Evolutionary conservation across 2,797 vertebrate genomes (phyloP), one percentile per base, ranked within the genome.

Genomic region (Gallinago solitaria): DNA sequence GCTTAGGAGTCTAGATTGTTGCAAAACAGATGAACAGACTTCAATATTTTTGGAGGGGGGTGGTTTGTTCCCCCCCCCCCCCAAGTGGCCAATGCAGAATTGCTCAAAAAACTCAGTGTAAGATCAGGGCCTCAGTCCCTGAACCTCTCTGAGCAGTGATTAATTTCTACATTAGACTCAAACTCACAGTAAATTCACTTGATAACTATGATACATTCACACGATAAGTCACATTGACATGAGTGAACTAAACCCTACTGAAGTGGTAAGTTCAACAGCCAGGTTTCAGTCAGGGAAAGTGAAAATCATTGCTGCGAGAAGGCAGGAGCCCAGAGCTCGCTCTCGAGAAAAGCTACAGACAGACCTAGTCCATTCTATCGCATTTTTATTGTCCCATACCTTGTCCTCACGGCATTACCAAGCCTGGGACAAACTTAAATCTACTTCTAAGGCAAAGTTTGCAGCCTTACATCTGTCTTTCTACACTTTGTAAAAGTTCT

Each of bases 221-320:
- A 32, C 10, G 71, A 11, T 3, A 80, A 86, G 39, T 67, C 43
- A 56, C 59, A 43, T 0, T 74, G 87, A 79, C 56, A 32, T 0
- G 3, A 45, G 56, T 47, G 48, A 88, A 93, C 84, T 71, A 83
- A 95, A 78, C 27, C 57, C 65, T 56, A 48, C 60, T 50, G 76
- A 68, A 61, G 14, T 14, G 51, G 16, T 12, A 59, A 92, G 74
- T 76, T 75, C 81, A 76, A 79, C n/a, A 82, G 60, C 50, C 35
- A 74, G 53, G 64, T 87, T 91, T 87, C 70, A 67, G 51, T 19
- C 68, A 74, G 6, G 32, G n/a, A 68, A 92, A 88, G 76, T 18
- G 27, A 90, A 86, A 95, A 91, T 68, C 68, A 39, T 54, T 80
- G 67, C 82, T 45, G 33, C 2, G 6, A 86, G 50, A 63, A 56